A percentile compares a stretch with the other conserved stretches of the same genome.
Evolutionary conservation across 2,888 invertebrate species (phyloP).

Genomic region (Meloe dianella): DNA sequence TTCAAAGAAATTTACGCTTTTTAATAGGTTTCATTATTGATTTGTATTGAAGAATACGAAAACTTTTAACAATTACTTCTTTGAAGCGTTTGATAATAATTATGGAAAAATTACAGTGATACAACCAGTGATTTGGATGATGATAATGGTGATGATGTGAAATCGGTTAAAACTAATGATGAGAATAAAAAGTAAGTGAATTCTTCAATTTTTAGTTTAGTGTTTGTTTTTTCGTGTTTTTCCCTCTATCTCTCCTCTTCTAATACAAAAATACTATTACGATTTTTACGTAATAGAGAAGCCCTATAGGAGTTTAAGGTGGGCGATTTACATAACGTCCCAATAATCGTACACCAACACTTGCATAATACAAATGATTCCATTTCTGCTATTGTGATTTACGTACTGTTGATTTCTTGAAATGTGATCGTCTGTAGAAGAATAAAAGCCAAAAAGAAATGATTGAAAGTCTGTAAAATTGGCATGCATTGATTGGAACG

Average conservation of each 20-base stretch:
- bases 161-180: constrained; percentile 70
- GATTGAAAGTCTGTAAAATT: no score
- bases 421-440: no score
- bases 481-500: no score
- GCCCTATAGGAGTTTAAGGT: constrained; percentile 50
- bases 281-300: constrained; percentile 42
- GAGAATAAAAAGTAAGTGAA: constrained; percentile 73
- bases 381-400: no score
- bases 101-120: constrained; percentile 48
- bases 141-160: constrained; percentile 72
- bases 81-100: not conserved
- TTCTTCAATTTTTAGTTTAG: not conserved
- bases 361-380: not conserved
- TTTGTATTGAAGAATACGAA: constrained; percentile 53
- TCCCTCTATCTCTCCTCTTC: not conserved
- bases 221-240: no score
- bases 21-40: constrained; percentile 20
- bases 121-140: constrained; percentile 70
- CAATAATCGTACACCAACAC: not conserved
- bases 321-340: constrained; percentile 28
- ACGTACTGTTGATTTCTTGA: no score
- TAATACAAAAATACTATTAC: constrained; percentile 5
- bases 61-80: not conserved
- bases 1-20: constrained; percentile 13
- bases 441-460: no score